Conservation (phyloP, 1,140 invertebrate species). For the Atta colombica region DNA sequence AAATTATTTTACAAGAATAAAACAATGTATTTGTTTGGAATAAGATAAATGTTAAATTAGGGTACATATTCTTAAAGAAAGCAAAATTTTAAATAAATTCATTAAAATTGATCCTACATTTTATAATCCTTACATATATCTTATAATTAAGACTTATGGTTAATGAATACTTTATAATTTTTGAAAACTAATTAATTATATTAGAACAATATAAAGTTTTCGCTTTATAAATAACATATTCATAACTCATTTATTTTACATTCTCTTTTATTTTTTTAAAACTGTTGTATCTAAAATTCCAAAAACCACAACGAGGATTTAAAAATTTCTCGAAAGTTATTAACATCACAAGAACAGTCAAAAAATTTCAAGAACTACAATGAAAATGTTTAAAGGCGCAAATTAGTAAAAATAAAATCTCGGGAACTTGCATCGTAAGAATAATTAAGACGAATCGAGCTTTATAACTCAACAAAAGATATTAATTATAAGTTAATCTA, state of each 20-base stretch:
- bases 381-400: background rate
- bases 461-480: background rate
- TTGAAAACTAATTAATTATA: no score
- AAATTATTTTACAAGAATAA: background rate
- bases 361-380: no score
- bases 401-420: slow-evolving; percentile 3
- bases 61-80: background rate
- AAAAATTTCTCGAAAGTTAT: background rate
- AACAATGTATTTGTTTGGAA: background rate
- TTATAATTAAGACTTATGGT: no score
- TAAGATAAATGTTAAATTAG: background rate
- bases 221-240: no score
- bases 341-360: no score
- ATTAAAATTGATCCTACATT: no score
- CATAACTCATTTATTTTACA: no score
- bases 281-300: background rate
- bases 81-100: background rate
- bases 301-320: background rate
- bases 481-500: slow-evolving; percentile 6
- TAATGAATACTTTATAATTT: no score
- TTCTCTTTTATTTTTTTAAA: background rate
- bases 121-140: no score
- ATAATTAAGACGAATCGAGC: background rate
- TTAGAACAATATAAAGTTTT: no score
- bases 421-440: background rate